phyloP scores from a whole-genome alignment of 2,888 invertebrate species.

The Acrobasis suavella region DNA sequence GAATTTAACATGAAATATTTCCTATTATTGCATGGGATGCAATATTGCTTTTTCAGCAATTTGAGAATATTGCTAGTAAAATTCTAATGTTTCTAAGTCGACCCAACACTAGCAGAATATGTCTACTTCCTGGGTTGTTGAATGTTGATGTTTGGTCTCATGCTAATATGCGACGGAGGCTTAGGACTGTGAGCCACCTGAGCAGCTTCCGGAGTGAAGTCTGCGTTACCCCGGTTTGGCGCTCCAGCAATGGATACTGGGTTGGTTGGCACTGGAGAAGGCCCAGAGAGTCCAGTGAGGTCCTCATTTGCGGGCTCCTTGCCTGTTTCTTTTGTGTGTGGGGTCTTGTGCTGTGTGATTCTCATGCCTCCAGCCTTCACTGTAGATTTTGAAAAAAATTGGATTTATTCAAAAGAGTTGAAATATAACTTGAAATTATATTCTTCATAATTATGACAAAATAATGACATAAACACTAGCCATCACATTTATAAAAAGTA shows the following conservation, averaged over 20 bases:
- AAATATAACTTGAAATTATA: not conserved
- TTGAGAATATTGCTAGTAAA: too few relatives aligned
- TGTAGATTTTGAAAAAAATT: conserved; percentile 48
- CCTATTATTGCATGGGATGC: too few relatives aligned
- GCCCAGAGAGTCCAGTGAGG: conserved; percentile 87
- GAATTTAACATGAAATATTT: too few relatives aligned
- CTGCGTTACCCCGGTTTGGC: conserved; percentile 88
- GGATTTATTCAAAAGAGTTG: not conserved
- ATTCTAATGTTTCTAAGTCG: too few relatives aligned
- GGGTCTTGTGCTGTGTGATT: conserved; percentile 92
- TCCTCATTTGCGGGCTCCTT: conserved; percentile 86
- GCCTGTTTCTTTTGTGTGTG: conserved; percentile 83
- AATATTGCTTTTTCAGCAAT: too few relatives aligned
- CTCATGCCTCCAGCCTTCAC: conserved; percentile 97
- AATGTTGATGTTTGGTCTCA: conserved; percentile 86
- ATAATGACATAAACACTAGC: too few relatives aligned
- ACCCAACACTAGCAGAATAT: not conserved
- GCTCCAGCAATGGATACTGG: conserved; percentile 90
- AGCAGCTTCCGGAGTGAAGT: conserved; percentile 94
- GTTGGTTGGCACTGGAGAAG: conserved; percentile 89
- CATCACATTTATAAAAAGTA: not conserved
- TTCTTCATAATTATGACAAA: not conserved
- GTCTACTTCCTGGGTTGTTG: conserved; percentile 94
- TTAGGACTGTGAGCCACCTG: conserved; percentile 92
- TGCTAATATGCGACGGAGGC: conserved; percentile 85